Evolutionary conservation across 1,140 invertebrate genomes (phyloP).

Genomic region (Drosophila pachea): DNA sequence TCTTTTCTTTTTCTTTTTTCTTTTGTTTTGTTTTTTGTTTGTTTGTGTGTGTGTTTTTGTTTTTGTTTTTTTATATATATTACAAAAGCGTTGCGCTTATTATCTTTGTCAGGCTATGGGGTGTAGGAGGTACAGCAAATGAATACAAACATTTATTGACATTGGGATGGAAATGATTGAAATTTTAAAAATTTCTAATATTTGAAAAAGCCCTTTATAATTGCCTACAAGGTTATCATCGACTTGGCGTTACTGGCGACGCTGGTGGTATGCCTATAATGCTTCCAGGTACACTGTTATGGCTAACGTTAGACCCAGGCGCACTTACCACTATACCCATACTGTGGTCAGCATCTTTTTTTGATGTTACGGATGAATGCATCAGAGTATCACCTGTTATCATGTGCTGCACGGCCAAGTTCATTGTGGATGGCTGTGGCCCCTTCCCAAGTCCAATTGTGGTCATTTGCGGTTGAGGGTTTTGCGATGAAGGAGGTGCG

Average conservation of each 20-base stretch:
- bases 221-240: constrained; percentile 62
- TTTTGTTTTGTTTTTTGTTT: no score
- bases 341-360: constrained; percentile 58
- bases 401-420: constrained; percentile 67
- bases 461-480: constrained; percentile 29
- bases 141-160: constrained; percentile 26
- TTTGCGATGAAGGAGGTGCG: constrained; percentile 30
- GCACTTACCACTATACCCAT: constrained; percentile 55
- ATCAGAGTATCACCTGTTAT: constrained; percentile 61
- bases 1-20: no score
- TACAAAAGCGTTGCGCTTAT: constrained; percentile 66
- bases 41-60: no score
- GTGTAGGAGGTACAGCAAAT: constrained; percentile 32
- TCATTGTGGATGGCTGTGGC: constrained; percentile 36
- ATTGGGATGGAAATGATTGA: constrained; percentile 44
- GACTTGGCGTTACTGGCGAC: constrained; percentile 61
- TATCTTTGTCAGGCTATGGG: constrained; percentile 50
- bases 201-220: constrained; percentile 41
- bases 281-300: constrained; percentile 45
- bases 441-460: constrained; percentile 40
- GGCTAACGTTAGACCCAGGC: constrained; percentile 39
- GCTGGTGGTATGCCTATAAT: constrained; percentile 64
- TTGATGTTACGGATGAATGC: constrained; percentile 45
- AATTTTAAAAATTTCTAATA: constrained; percentile 59
- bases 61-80: constrained; percentile 20